These are phyloP conservation scores for Myopa tessellatipennis DNA, from an alignment of 2,888 invertebrate genomes.

Conservation along the genomic window DNA sequence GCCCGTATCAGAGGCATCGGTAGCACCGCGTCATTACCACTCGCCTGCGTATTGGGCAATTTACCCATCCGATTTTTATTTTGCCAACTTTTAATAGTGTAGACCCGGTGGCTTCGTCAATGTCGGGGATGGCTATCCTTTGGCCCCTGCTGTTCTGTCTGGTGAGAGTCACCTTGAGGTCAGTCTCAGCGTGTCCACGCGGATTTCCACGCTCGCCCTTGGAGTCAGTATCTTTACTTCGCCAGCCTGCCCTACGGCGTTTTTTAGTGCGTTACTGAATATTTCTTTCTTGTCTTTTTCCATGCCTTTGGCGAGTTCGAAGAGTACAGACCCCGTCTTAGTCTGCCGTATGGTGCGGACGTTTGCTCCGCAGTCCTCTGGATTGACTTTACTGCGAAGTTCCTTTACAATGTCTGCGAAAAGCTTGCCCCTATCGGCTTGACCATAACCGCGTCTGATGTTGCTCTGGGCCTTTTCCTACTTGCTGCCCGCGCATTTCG, in stretches of 20 bases:
- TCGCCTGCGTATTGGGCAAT: too few species aligned
- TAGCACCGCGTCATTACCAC: too few species aligned
- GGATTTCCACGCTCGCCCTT: not conserved
- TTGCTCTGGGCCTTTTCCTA: too few species aligned
- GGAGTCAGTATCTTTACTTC: not conserved
- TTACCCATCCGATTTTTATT: too few species aligned
- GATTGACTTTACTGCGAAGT: not conserved
- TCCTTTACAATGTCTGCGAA: too few species aligned
- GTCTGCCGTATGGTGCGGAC: slow-evolving; percentile 3
- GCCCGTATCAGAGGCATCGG: too few species aligned
- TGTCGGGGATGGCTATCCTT: not conserved
- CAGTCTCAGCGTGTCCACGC: not conserved
- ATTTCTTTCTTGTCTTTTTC: not conserved
- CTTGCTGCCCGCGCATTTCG: too few species aligned
- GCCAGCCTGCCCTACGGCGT: not conserved
- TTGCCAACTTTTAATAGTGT: not conserved
- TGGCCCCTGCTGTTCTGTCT: not conserved
- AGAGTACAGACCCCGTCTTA: not conserved
- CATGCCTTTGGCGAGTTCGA: not conserved
- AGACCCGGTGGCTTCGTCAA: not conserved
- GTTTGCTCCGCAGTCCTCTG: not conserved
- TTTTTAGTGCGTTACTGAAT: not conserved
- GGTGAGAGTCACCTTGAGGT: not conserved
- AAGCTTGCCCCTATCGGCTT: too few species aligned
- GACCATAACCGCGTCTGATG: too few species aligned